Conservation (phyloP, 2,888 invertebrate species). For the Biston stratarius region DNA sequence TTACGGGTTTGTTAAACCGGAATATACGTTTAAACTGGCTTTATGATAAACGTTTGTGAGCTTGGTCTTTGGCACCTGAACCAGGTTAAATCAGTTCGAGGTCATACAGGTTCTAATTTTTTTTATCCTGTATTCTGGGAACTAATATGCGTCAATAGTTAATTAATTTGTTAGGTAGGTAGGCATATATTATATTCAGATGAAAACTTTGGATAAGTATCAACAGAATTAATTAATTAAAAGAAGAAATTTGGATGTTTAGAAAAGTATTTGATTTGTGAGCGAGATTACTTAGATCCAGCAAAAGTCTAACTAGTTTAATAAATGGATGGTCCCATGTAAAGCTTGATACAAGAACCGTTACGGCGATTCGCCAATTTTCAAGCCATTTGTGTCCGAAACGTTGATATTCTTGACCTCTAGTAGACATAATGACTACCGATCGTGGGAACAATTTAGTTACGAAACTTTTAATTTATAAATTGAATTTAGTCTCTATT, state of each 20-base stretch:
- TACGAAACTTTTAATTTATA: not conserved
- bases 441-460: constrained; percentile 41
- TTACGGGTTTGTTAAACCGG: constrained; percentile 36
- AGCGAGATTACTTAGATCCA: not conserved
- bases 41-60: constrained; percentile 27
- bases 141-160: constrained; percentile 17
- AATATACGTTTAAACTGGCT: constrained; percentile 19
- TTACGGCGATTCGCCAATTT: constrained; percentile 28
- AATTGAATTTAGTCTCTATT: not conserved
- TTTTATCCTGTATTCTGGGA: constrained; percentile 19
- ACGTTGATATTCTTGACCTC: constrained; percentile 34
- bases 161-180: too few relatives aligned
- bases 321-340: not conserved
- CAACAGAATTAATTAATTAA: too few relatives aligned
- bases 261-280: not conserved
- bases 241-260: not conserved
- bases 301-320: not conserved
- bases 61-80: constrained; percentile 34
- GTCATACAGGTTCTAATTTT: constrained; percentile 17
- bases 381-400: constrained; percentile 15
- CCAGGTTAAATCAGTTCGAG: constrained; percentile 26
- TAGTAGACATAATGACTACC: constrained; percentile 35
- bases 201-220: too few relatives aligned
- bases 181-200: not conserved
- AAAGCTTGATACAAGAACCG: constrained; percentile 25